These are phyloP conservation scores for Pammene aurita DNA, from an alignment of 2,888 invertebrate genomes.

Conservation along the genomic window DNA sequence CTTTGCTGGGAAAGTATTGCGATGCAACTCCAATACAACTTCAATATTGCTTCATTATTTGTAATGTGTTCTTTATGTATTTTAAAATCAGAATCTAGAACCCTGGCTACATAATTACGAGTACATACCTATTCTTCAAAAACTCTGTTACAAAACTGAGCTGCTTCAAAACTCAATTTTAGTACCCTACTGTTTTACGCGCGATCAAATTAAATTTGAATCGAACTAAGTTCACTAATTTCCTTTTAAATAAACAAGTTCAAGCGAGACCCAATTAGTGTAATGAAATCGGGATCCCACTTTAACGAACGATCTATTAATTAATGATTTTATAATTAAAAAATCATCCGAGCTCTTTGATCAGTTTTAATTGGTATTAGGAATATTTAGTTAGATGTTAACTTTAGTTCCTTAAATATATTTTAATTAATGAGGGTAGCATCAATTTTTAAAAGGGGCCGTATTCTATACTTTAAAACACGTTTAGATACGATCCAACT, in stretches of 20 bases:
- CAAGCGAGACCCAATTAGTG: slow-evolving; percentile 18
- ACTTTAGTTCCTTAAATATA: neutral
- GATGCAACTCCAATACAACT: too few species aligned
- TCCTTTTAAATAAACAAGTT: slow-evolving; percentile 31
- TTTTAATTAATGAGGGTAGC: too few species aligned
- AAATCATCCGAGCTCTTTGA: slow-evolving; percentile 23
- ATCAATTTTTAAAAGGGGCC: too few species aligned
- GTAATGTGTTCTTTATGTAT: too few species aligned
- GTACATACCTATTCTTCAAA: too few species aligned
- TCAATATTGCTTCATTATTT: too few species aligned
- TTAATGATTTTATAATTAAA: slow-evolving; percentile 29
- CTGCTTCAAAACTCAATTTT: slow-evolving; percentile 1
- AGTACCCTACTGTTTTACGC: neutral
- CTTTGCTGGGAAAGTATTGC: too few species aligned
- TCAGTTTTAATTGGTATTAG: slow-evolving; percentile 21
- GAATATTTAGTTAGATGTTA: neutral
- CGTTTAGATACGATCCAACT: too few species aligned
- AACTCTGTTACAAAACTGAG: neutral
- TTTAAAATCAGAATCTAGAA: too few species aligned
- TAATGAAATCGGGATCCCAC: slow-evolving; percentile 21
- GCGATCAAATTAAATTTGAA: slow-evolving; percentile 5
- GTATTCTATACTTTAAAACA: too few species aligned
- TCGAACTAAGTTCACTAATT: slow-evolving; percentile 21
- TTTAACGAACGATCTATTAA: slow-evolving; percentile 29
- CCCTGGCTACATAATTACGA: too few species aligned